Evolutionary conservation across 2,113 vertebrate species (phyloP).

Genomic region (Chascanopsetta lugubris): DNA sequence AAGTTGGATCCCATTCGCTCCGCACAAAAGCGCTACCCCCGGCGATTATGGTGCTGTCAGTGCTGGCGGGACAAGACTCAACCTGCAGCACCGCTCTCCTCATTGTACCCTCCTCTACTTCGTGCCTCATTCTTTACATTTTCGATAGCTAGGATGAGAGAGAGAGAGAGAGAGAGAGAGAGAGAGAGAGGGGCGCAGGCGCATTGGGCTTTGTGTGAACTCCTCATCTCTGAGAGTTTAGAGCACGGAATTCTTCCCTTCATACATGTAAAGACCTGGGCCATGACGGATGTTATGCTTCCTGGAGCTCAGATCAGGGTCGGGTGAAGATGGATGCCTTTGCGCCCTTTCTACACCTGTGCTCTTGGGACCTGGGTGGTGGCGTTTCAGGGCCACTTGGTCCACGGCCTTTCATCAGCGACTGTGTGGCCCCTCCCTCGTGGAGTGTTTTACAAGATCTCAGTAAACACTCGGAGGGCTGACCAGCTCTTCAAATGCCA

Average conservation of each 20-base stretch:
- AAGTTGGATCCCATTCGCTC: slow-evolving; percentile 58
- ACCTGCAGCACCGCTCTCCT: slow-evolving; percentile 76
- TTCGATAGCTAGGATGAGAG: slow-evolving; percentile 79
- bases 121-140: slow-evolving; percentile 80
- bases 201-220: slow-evolving; percentile 67
- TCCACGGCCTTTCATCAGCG: slow-evolving; percentile 32
- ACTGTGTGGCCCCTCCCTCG: slow-evolving; percentile 8
- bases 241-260: slow-evolving; percentile 26
- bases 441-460: slow-evolving; percentile 47
- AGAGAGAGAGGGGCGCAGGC: slow-evolving; percentile 68
- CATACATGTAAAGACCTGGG: slow-evolving; percentile 61
- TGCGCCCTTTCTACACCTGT: slow-evolving; percentile 35
- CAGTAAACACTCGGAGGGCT: slow-evolving; percentile 35
- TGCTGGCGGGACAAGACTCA: slow-evolving; percentile 78
- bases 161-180: slow-evolving; percentile 81
- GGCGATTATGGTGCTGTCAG: slow-evolving; percentile 65
- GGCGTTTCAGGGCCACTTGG: slow-evolving; percentile 38
- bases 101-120: slow-evolving; percentile 72
- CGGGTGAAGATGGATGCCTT: slow-evolving; percentile 52
- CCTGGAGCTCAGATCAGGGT: slow-evolving; percentile 48
- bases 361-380: slow-evolving; percentile 25
- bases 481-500: slow-evolving; percentile 28
- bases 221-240: slow-evolving; percentile 42
- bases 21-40: slow-evolving; percentile 40
- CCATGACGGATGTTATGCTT: slow-evolving; percentile 59